Evolutionary conservation across 2,888 invertebrate genomes (phyloP).

Genomic region (Dynastes grantii): DNA sequence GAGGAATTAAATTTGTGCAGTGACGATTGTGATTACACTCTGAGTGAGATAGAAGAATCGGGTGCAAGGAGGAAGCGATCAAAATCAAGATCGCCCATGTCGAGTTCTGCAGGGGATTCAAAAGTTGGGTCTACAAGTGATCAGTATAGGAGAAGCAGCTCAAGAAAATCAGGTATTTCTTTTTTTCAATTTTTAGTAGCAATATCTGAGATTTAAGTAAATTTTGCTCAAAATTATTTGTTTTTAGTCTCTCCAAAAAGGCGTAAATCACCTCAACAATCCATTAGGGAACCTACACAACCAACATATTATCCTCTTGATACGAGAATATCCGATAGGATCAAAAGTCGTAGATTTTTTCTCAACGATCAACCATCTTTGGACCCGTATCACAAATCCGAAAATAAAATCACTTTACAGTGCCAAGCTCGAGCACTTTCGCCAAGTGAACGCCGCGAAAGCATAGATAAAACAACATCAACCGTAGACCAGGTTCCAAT

Average conservation of each 20-base stretch:
- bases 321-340: constrained; percentile 66
- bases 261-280: constrained; percentile 6
- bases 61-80: constrained; percentile 31
- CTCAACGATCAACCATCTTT: neutral
- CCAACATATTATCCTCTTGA: constrained; percentile 56
- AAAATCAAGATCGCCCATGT: constrained; percentile 21
- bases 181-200: neutral
- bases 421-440: neutral
- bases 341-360: constrained; percentile 59
- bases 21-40: neutral
- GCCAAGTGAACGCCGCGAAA: neutral
- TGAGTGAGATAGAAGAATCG: constrained; percentile 25
- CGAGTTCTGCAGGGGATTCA: neutral
- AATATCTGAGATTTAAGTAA: neutral
- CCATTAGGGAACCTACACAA: neutral
- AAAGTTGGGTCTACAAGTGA: neutral
- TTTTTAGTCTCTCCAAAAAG: constrained; percentile 17
- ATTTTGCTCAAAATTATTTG: neutral
- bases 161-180: neutral
- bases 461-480: constrained; percentile 29
- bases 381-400: neutral
- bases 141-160: neutral
- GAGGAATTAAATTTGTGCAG: constrained; percentile 26
- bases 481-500: neutral
- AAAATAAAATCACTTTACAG: neutral